phyloP scores from a whole-genome alignment of 1,140 invertebrate species.

The Aethina tumida region DNA sequence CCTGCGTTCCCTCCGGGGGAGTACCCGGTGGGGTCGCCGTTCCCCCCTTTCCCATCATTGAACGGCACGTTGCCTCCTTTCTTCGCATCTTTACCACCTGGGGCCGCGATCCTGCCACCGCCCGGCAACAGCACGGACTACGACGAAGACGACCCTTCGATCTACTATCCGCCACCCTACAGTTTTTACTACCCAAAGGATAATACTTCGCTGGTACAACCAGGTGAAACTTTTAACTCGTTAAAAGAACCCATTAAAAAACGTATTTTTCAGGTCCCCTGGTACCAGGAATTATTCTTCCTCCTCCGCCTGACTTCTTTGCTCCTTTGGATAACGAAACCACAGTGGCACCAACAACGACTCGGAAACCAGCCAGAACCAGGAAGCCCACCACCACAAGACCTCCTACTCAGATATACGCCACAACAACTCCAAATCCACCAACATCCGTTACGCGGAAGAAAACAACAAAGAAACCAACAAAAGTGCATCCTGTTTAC shows the following conservation, averaged over 20 bases:
- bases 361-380: constrained; percentile 12
- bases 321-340: constrained; percentile 45
- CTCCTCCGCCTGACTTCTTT: constrained; percentile 80
- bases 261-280: constrained; percentile 55
- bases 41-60: constrained; percentile 41
- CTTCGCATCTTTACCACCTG: constrained; percentile 48
- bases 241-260: not conserved
- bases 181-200: constrained; percentile 74
- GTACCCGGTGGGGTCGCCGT: constrained; percentile 34
- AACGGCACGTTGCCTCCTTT: constrained; percentile 36
- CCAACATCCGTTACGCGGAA: constrained; percentile 19
- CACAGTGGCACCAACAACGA: constrained; percentile 15
- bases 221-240: not conserved
- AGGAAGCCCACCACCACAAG: constrained; percentile 12
- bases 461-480: constrained; percentile 12
- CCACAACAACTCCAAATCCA: constrained; percentile 37
- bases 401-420: constrained; percentile 23
- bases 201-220: constrained; percentile 47
- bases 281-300: constrained; percentile 77
- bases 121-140: constrained; percentile 59
- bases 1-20: constrained; percentile 46
- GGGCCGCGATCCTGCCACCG: constrained; percentile 58
- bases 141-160: constrained; percentile 80
- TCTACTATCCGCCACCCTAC: constrained; percentile 82
- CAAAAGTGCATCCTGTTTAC: constrained; percentile 11